A percentile compares a stretch with the other conserved stretches of the same genome.
These are phyloP conservation scores for Morphnarchus princeps DNA, from an alignment of 2,113 vertebrate species.

Conservation along the genomic window DNA sequence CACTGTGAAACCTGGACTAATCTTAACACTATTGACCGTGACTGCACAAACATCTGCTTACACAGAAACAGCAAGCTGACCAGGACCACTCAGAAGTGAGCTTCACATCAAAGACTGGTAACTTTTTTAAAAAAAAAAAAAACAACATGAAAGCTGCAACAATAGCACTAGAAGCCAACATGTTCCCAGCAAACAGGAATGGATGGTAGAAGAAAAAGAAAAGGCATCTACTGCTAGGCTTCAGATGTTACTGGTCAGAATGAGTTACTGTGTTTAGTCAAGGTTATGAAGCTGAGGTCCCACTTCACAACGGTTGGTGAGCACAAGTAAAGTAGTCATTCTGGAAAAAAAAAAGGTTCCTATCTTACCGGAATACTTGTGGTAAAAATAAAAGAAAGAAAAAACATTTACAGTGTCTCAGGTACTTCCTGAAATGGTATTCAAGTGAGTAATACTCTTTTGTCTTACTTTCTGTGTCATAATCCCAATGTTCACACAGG, in stretches of 20 bases:
- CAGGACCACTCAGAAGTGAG: neutral
- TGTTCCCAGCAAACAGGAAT: neutral
- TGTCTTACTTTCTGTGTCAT: slow-evolving; percentile 9
- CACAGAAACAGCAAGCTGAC: neutral
- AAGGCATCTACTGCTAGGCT: neutral
- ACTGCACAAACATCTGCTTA: slow-evolving; percentile 8
- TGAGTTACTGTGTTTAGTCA: neutral
- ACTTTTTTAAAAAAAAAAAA: too few species aligned
- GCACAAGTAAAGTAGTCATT: neutral
- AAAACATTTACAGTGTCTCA: slow-evolving; percentile 27
- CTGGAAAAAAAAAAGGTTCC: neutral
- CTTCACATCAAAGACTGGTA: neutral
- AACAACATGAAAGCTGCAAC: neutral
- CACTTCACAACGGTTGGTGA: neutral
- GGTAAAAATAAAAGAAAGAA: slow-evolving; percentile 2
- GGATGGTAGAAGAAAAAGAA: neutral
- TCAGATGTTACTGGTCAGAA: neutral
- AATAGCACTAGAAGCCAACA: neutral
- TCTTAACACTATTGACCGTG: neutral
- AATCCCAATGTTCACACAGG: slow-evolving; percentile 39
- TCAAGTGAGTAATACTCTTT: slow-evolving; percentile 33
- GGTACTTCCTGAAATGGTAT: slow-evolving; percentile 52
- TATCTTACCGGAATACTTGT: neutral
- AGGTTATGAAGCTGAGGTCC: slow-evolving; percentile 4
- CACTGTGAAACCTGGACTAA: neutral